Evolutionary conservation across 2,113 vertebrate species (phyloP).

Genomic region (Eublepharis macularius): DNA sequence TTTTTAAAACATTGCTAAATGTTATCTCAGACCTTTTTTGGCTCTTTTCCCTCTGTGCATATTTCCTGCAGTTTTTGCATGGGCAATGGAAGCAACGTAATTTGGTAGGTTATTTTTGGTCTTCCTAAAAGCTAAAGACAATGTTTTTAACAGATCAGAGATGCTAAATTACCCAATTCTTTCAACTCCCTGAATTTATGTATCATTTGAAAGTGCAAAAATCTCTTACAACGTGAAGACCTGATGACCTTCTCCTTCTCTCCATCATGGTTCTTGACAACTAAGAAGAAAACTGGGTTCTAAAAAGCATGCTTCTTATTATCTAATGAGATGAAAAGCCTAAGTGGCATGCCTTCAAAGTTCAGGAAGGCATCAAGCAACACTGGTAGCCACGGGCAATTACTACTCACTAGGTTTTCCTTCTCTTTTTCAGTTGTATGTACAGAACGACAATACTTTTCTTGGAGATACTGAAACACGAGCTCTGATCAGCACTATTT

Average conservation of each 20-base stretch:
- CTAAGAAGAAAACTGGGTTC: not conserved
- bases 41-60: not conserved
- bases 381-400: not conserved
- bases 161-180: not conserved
- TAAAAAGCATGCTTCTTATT: not conserved
- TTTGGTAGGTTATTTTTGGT: not conserved
- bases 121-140: not conserved
- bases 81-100: not conserved
- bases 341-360: not conserved
- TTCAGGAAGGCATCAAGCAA: not conserved
- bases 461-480: not conserved
- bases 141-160: not conserved
- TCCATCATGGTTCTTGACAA: not conserved
- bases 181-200: not conserved
- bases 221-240: not conserved
- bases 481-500: not conserved
- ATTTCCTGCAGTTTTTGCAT: not conserved
- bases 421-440: not conserved
- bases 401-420: not conserved
- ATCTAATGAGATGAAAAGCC: conserved; percentile 7
- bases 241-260: not conserved
- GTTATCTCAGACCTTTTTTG: not conserved
- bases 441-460: not conserved
- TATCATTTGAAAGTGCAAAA: not conserved
- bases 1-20: not conserved